phyloP scores from a whole-genome alignment of 37 sponge, comb jelly and placozoan genomes.

The Cladorhizidae sp. region DNA sequence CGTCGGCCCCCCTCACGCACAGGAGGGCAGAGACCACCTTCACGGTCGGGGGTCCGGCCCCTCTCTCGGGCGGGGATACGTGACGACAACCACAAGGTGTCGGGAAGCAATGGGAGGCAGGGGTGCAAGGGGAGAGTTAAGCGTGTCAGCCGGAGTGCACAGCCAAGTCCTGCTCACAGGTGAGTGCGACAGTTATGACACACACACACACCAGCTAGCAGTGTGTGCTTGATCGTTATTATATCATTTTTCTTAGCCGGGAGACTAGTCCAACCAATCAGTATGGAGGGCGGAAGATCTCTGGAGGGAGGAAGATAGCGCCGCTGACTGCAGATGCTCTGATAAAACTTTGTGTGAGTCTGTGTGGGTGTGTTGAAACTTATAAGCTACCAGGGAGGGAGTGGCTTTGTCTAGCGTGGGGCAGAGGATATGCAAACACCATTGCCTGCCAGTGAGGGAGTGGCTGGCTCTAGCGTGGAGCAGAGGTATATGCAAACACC shows the following conservation, averaged over 20 bases:
- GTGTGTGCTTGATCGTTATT: background rate
- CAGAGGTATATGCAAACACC: too few relatives aligned
- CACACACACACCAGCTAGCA: too few relatives aligned
- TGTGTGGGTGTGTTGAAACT: too few relatives aligned
- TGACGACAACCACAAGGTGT: background rate
- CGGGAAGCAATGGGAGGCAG: background rate
- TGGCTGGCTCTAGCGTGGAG: too few relatives aligned
- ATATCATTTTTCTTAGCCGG: conserved; percentile 4
- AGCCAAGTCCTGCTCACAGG: conserved; percentile 58
- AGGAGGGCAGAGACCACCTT: background rate
- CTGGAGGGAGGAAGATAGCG: background rate
- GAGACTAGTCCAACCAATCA: conserved; percentile 32
- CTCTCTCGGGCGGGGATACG: conserved; percentile 18
- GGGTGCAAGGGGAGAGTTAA: background rate
- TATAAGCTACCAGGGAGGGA: too few relatives aligned
- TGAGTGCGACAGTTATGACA: conserved; percentile 19
- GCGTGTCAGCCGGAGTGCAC: conserved; percentile 24
- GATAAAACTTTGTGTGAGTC: conserved; percentile 41
- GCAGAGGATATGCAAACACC: too few relatives aligned
- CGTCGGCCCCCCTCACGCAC: conserved; percentile 23
- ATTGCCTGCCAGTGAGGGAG: too few relatives aligned
- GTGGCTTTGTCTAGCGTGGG: too few relatives aligned
- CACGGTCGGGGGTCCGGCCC: conserved; percentile 25
- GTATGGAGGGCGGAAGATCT: background rate
- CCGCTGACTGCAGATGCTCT: conserved; percentile 56